Evolutionary conservation across 2,888 invertebrate genomes (phyloP).

Genomic region (Chrysomela aeneicollis): DNA sequence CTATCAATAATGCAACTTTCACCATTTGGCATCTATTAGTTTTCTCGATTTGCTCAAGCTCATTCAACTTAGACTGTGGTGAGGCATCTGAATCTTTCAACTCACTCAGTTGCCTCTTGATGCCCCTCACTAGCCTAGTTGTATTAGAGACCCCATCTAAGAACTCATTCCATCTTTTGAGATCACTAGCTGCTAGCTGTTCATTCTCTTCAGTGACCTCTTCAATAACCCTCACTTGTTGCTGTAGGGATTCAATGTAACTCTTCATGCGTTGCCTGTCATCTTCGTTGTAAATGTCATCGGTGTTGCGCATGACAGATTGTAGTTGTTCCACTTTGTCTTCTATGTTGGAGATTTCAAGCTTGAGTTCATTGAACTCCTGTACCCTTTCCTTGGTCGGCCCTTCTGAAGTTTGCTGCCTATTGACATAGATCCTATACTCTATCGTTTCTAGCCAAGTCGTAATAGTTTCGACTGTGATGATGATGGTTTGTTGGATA

Average conservation of each 20-base stretch:
- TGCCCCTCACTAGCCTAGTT: slow-evolving; percentile 63
- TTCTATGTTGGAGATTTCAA: slow-evolving; percentile 73
- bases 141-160: slow-evolving; percentile 69
- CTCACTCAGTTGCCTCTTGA: slow-evolving; percentile 65
- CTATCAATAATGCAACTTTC: slow-evolving; percentile 69
- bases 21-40: slow-evolving; percentile 70
- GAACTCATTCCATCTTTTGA: slow-evolving; percentile 77
- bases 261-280: slow-evolving; percentile 63
- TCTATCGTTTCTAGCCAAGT: slow-evolving; percentile 87
- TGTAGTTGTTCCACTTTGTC: slow-evolving; percentile 72
- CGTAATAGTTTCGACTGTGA: slow-evolving; percentile 81
- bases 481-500: slow-evolving; percentile 75
- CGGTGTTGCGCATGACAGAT: slow-evolving; percentile 64
- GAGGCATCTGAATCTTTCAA: slow-evolving; percentile 71
- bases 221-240: slow-evolving; percentile 76
- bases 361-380: slow-evolving; percentile 69
- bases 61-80: slow-evolving; percentile 72
- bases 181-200: slow-evolving; percentile 66
- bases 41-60: slow-evolving; percentile 75
- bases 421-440: slow-evolving; percentile 73
- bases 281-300: slow-evolving; percentile 62
- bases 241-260: slow-evolving; percentile 68
- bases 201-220: slow-evolving; percentile 71
- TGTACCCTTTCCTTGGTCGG: slow-evolving; percentile 69
- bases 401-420: slow-evolving; percentile 66